Evolutionary conservation across 37 sponge, comb jelly and placozoan species (phyloP).

Genomic region (Bolinopsis microptera): DNA sequence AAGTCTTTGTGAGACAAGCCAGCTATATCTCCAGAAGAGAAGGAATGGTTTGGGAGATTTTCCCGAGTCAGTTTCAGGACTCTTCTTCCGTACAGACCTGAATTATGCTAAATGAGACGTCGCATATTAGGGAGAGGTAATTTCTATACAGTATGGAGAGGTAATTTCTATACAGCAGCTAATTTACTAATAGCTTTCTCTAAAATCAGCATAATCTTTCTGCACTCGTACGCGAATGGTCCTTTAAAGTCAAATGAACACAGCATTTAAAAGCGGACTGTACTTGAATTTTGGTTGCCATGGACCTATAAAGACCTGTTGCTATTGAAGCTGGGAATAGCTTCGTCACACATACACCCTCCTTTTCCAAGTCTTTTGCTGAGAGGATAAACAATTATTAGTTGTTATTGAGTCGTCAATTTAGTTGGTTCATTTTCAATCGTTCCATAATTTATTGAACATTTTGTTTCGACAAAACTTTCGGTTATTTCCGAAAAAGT

Average conservation of each 20-base stretch:
- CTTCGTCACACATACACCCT: slow-evolving; percentile 41
- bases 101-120: too few relatives aligned
- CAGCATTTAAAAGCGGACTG: too few relatives aligned
- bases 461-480: too few relatives aligned
- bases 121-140: too few relatives aligned
- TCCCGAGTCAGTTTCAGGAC: slow-evolving; percentile 12
- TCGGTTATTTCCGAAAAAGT: too few relatives aligned
- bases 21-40: slow-evolving; percentile 31
- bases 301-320: slow-evolving; percentile 39
- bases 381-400: background rate
- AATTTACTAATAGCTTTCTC: too few relatives aligned
- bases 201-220: too few relatives aligned
- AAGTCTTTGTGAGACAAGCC: slow-evolving; percentile 1
- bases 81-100: slow-evolving; percentile 35
- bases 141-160: too few relatives aligned
- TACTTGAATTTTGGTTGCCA: too few relatives aligned
- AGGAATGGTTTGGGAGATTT: slow-evolving; percentile 14
- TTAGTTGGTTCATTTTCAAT: background rate
- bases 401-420: background rate
- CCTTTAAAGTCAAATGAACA: too few relatives aligned
- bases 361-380: slow-evolving; percentile 49
- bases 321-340: background rate
- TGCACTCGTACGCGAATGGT: too few relatives aligned
- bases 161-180: too few relatives aligned
- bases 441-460: background rate